These are phyloP conservation scores for Eulemur mongoz DNA, from an alignment of 2,797 vertebrate species.

Conservation along the genomic window DNA sequence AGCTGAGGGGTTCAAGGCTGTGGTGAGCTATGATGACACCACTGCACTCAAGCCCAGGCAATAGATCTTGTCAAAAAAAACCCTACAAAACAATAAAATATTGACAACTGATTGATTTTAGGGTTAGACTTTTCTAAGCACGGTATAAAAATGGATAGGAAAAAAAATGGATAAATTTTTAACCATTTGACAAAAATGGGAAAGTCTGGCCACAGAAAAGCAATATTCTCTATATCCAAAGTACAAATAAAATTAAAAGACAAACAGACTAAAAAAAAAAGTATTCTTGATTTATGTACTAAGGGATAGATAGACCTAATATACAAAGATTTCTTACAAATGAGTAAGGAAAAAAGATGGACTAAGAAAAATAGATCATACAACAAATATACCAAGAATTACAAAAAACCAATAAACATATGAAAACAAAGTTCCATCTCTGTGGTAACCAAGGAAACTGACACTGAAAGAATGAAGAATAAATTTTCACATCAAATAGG, in stretches of 20 bases:
- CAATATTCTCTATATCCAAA: background rate
- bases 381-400: constrained; percentile 1
- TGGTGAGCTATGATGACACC: too few relatives aligned
- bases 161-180: background rate
- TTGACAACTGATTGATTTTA: background rate
- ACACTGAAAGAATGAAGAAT: background rate
- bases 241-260: background rate
- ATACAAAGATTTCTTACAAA: background rate
- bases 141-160: background rate
- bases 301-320: background rate
- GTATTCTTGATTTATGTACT: background rate
- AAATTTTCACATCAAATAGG: background rate
- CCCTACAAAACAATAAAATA: background rate
- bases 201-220: background rate
- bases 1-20: too few relatives aligned
- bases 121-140: background rate
- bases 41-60: too few relatives aligned
- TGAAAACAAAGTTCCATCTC: background rate
- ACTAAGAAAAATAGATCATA: background rate
- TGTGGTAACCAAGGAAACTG: background rate
- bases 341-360: constrained; percentile 26
- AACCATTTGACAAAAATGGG: background rate
- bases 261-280: background rate
- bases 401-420: background rate
- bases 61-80: too few relatives aligned